Base-by-base conservation (phyloP, 2,888 invertebrate genomes). In the Melieria omissa region DNA sequence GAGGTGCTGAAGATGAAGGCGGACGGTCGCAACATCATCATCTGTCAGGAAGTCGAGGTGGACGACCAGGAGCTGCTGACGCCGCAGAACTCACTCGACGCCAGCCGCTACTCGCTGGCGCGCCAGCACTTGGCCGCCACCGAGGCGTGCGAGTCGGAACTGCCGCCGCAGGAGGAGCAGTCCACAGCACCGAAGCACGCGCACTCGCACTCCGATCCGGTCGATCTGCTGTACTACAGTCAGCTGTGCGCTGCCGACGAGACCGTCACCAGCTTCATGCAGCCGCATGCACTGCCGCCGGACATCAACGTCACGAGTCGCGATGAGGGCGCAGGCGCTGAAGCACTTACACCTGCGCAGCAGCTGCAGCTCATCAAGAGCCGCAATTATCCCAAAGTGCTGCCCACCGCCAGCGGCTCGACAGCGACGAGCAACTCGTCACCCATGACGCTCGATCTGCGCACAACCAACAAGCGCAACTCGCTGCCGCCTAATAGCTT, bases 301-400 rank as follows among this genome's bases (percentile, higher is more conserved):
- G 84, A 86, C 68, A 89, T 95, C 3, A 95, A 94, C 83, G 94
- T 95, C 0, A 94, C 95, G 0, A 92, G 92, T 63, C 88, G 91
- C 71, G 92, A 92, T 74, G 91, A 93, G 69, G 72, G 73, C 4
- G 61, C 72, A 9, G 55, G 52, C 7, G 69, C 73, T 67, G 78
- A 42, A 75, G 65, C 65, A 68, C 83, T 92, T 57, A 90, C 91
- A 7, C 90, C 92, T 1, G 93, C 92, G 80, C 93, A 94, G 83
- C 91, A 94, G 0, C 83, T 95, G 66, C 88, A 90, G 74, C 91
- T 92, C 47, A 93, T 95, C 58, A 92, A 93, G 84, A 89, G 92
- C 72, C 88, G 93, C 78, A 95, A 95, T 83, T 95, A 92, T 82
- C 95, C 95, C 0, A 95, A 95, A 89, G 95, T 95, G 1, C 84